Conservation (phyloP, 2,113 vertebrate genomes). For the Poicephalus gulielmi region DNA sequence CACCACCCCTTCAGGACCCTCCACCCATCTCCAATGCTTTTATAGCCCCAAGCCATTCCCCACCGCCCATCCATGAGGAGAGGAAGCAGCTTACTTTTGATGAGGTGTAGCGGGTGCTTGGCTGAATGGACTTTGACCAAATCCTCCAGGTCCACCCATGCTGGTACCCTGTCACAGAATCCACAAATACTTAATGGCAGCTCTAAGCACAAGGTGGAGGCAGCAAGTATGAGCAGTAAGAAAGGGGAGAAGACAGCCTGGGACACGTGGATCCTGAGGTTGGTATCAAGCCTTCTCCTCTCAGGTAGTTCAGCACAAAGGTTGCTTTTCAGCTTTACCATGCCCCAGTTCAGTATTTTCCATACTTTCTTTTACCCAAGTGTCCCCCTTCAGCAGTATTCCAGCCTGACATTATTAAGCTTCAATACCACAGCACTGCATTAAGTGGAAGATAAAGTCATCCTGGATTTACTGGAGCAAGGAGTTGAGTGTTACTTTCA, state of each 20-base stretch:
- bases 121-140: conserved; percentile 91
- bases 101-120: conserved; percentile 90
- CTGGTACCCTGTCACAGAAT: conserved; percentile 81
- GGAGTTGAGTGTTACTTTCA: background rate
- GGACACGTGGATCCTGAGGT: background rate
- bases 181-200: conserved; percentile 38
- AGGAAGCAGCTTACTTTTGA: conserved; percentile 85
- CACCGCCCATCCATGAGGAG: background rate
- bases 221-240: background rate
- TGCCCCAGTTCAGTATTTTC: background rate
- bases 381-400: background rate
- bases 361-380: background rate
- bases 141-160: conserved; percentile 87
- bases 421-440: background rate
- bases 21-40: background rate
- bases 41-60: background rate
- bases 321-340: background rate
- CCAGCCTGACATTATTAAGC: background rate
- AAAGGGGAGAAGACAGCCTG: background rate
- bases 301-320: background rate
- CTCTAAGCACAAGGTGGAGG: background rate
- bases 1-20: background rate
- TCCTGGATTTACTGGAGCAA: background rate
- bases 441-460: background rate
- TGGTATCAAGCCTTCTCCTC: background rate